Conservation (phyloP, 1,140 invertebrate species). For the Chironomus tepperi region DNA sequence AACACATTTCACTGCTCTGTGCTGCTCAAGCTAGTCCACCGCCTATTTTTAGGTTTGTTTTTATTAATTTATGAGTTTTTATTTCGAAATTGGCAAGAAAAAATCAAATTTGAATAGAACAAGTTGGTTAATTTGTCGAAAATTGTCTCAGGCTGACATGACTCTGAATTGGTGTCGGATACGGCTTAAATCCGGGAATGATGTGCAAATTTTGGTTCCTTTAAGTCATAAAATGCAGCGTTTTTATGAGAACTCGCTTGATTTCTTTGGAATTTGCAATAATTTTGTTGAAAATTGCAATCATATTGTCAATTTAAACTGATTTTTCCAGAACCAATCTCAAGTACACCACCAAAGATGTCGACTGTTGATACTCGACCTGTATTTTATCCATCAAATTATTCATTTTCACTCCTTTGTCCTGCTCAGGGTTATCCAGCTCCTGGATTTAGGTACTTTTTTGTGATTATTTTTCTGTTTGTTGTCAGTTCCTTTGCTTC, state of each 20-base stretch:
- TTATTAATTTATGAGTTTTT: background rate
- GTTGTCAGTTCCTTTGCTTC: background rate
- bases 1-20: constrained; percentile 49
- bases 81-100: too few species aligned
- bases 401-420: constrained; percentile 48
- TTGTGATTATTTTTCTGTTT: background rate
- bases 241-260: background rate
- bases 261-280: background rate
- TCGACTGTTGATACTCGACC: constrained; percentile 48
- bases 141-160: too few species aligned
- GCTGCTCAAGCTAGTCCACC: constrained; percentile 58
- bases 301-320: constrained; percentile 27
- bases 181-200: too few species aligned
- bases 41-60: constrained; percentile 52
- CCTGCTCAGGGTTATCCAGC: constrained; percentile 58
- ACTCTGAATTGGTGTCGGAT: too few species aligned
- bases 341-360: constrained; percentile 51
- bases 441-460: constrained; percentile 51
- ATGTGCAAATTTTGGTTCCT: too few species aligned
- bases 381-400: constrained; percentile 39
- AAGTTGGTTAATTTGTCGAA: too few species aligned
- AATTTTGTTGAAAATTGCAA: constrained; percentile 1
- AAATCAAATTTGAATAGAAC: too few species aligned
- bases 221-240: too few species aligned
- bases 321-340: constrained; percentile 47